Conservation (phyloP, 2,888 invertebrate species). For the Ennomos quercinarius region DNA sequence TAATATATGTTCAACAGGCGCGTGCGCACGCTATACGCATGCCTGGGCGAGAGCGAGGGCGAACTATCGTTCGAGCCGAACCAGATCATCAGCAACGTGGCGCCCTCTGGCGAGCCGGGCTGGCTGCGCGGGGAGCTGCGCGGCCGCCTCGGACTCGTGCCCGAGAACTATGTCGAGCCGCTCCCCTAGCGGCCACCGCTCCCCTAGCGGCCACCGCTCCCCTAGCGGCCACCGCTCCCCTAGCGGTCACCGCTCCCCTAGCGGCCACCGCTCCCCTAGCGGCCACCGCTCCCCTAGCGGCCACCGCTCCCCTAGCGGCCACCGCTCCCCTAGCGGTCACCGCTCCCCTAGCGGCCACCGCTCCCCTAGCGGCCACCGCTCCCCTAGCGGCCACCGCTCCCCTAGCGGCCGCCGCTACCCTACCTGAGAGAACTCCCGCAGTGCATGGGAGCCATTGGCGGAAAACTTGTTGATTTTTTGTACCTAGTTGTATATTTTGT, state of each 20-base stretch:
- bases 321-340: conserved; percentile 47
- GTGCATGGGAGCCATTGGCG: background rate
- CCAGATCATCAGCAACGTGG: conserved; percentile 98
- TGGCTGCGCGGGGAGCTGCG: conserved; percentile 98
- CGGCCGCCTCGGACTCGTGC: conserved; percentile 96
- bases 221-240: background rate
- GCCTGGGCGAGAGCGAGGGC: conserved; percentile 97
- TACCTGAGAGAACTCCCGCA: background rate
- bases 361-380: conserved; percentile 1
- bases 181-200: conserved; percentile 86
- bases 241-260: background rate
- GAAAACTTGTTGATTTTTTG: conserved; percentile 68
- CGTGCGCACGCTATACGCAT: conserved; percentile 97
- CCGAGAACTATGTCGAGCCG: conserved; percentile 98
- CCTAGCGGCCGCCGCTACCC: background rate
- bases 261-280: conserved; percentile 8
- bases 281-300: background rate
- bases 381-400: background rate
- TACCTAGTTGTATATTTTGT: conserved; percentile 78
- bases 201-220: background rate
- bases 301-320: background rate
- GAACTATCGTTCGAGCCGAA: conserved; percentile 99
- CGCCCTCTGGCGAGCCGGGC: conserved; percentile 96
- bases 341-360: conserved; percentile 88
- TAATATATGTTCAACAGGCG: conserved; percentile 79